These are phyloP conservation scores for Parnassius apollo DNA, from an alignment of 2,888 invertebrate species.

Conservation along the genomic window DNA sequence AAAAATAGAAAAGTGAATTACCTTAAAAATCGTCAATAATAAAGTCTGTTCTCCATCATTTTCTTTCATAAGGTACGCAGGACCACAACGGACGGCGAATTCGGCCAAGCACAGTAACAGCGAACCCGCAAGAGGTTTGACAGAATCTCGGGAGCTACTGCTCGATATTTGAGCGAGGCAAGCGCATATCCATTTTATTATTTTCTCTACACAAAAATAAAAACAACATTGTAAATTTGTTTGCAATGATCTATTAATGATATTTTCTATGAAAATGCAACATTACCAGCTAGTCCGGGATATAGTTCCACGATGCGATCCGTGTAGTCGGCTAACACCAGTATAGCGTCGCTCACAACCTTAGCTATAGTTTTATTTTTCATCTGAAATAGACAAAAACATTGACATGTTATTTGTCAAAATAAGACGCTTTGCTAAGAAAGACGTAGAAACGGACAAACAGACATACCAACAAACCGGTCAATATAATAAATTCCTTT, in stretches of 20 bases:
- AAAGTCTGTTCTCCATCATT: constrained; percentile 71
- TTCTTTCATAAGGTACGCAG: constrained; percentile 81
- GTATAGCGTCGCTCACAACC: constrained; percentile 90
- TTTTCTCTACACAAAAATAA: constrained; percentile 61
- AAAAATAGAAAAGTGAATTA: constrained; percentile 43
- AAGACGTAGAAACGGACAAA: too few species aligned
- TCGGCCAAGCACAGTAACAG: constrained; percentile 94
- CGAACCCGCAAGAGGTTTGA: constrained; percentile 87
- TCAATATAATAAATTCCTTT: too few species aligned
- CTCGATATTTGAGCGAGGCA: constrained; percentile 73
- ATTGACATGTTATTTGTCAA: too few species aligned
- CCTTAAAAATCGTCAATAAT: constrained; percentile 87
- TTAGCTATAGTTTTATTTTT: constrained; percentile 90
- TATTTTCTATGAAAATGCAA: neutral
- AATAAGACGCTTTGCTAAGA: too few species aligned
- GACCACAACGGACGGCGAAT: constrained; percentile 94
- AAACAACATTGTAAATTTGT: neutral
- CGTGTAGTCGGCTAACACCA: constrained; percentile 90
- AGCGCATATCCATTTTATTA: constrained; percentile 80
- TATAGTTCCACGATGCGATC: constrained; percentile 84
- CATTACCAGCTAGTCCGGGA: constrained; percentile 84
- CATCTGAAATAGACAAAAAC: constrained; percentile 80
- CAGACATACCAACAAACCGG: too few species aligned
- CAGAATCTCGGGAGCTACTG: constrained; percentile 80
- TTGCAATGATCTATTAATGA: neutral